Evolutionary conservation across 2,797 vertebrate genomes (phyloP), one percentile per base, ranked within the genome.

Genomic region (Neosalanx taihuensis): DNA sequence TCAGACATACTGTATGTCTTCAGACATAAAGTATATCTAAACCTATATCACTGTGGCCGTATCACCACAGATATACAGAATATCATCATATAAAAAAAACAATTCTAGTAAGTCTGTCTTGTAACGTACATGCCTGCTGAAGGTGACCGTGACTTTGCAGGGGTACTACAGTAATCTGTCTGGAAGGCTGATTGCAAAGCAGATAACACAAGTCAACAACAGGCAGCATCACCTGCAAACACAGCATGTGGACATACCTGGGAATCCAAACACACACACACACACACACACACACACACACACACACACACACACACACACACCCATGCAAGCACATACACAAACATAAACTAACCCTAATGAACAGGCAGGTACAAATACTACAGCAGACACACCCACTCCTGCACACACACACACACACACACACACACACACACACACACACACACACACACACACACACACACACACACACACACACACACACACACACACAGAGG

Each of bases 401-500:
- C 41, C 51, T 10, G 3, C 64, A 15, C 10, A 20, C 3, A 17
- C n/a, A 5, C 61, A 37, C 5, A 17, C 61, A 35, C 31, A 15
- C 30, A 35, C 31, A 12, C 15, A n/a, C 31, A 63, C 15, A 63
- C 17, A 37, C 3, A 33, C 61, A 63, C 61, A 63, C 20, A 41
- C 20, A 37, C 5, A 26, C n/a, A 20, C 35, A 12, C 64, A 26
- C 35, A 26, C n/a, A 37, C 63, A 64, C 3, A 26, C 20, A 10
- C 23, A 26, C 35, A 46, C 63, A 15, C 63, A 46, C 63, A 41
- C 37, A 37, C 5, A 4, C n/a, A 63, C 29, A 35, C 33, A 62
- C 29, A 31, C 60, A 41, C 63, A 64, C n/a, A 64, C 33, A 65
- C 35, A 46, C 63, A 23, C 37, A 46, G n/a, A 66, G 7, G 51